Percentiles rank a stretch among this genome's conserved stretches.
Conservation (phyloP, 2,888 invertebrate genomes). For the Podabrus alpinus region DNA sequence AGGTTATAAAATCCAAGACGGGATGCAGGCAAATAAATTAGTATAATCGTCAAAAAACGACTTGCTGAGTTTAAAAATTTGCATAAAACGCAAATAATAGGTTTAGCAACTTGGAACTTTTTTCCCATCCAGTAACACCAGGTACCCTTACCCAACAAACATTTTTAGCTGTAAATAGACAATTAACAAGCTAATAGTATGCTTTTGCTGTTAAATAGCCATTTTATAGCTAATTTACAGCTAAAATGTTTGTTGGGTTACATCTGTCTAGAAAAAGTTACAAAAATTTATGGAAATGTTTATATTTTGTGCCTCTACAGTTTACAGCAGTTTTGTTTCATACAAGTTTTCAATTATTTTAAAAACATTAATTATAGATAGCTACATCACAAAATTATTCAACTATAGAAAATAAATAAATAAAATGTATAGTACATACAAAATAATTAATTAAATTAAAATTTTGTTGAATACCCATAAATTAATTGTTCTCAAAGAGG, state of each 20-base stretch:
- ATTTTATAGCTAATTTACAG: too few relatives aligned
- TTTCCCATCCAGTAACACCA: too few relatives aligned
- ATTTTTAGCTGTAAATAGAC: too few relatives aligned
- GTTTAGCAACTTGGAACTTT: too few relatives aligned
- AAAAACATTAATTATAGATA: slow-evolving; percentile 21
- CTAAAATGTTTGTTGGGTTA: too few relatives aligned
- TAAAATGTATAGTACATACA: slow-evolving; percentile 14
- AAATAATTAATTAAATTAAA: neutral
- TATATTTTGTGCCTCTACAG: slow-evolving; percentile 14
- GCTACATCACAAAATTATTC: slow-evolving; percentile 16
- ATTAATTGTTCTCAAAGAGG: neutral
- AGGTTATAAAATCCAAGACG: neutral
- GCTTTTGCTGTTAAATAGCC: too few relatives aligned
- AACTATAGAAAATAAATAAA: slow-evolving; percentile 17
- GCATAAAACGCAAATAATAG: neutral
- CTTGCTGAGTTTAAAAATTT: neutral
- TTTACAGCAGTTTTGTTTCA: slow-evolving; percentile 15
- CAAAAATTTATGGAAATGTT: slow-evolving; percentile 4
- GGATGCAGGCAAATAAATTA: neutral
- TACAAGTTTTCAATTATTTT: slow-evolving; percentile 23
- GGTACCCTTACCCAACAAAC: too few relatives aligned
- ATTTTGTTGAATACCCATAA: neutral
- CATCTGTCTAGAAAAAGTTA: too few relatives aligned
- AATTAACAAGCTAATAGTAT: too few relatives aligned
- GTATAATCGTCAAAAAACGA: neutral